phyloP scores from a whole-genome alignment of 2,113 vertebrate genomes.

The Atherinomorus stipes region DNA sequence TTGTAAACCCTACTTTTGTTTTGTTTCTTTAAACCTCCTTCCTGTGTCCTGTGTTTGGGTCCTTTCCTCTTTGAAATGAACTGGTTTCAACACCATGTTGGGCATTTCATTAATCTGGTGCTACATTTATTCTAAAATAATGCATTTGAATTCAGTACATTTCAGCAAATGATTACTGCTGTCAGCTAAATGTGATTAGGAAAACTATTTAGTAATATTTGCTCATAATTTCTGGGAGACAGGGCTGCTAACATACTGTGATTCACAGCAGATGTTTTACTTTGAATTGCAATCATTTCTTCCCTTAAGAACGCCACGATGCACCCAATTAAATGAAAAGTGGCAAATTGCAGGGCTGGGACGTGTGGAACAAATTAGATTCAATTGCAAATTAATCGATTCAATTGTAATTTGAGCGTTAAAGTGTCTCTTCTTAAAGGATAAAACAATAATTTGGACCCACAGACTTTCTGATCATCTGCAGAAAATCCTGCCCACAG shows the following conservation, averaged over 20 bases:
- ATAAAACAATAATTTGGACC: not conserved
- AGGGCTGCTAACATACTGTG: not conserved
- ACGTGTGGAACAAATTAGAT: not conserved
- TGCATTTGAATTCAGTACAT: not conserved
- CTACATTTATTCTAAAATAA: not conserved
- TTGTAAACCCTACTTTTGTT: not conserved
- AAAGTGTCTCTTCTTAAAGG: not conserved
- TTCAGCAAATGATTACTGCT: not conserved
- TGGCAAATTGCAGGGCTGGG: not conserved
- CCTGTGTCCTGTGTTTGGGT: not conserved
- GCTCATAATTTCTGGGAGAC: not conserved
- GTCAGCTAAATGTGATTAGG: not conserved
- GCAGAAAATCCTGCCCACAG: not conserved
- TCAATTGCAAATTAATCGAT: not conserved
- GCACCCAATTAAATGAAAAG: not conserved
- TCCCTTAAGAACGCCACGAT: not conserved
- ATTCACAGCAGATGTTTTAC: not conserved
- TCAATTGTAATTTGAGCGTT: not conserved
- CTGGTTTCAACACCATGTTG: not conserved
- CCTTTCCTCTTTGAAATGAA: not conserved
- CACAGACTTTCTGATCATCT: not conserved
- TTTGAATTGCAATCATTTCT: not conserved
- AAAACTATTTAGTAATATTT: slow-evolving; percentile 4
- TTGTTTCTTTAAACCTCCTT: not conserved
- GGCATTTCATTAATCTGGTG: not conserved